Evolutionary conservation across 2,888 invertebrate species (phyloP).

Genomic region (Cheilosia pagana): DNA sequence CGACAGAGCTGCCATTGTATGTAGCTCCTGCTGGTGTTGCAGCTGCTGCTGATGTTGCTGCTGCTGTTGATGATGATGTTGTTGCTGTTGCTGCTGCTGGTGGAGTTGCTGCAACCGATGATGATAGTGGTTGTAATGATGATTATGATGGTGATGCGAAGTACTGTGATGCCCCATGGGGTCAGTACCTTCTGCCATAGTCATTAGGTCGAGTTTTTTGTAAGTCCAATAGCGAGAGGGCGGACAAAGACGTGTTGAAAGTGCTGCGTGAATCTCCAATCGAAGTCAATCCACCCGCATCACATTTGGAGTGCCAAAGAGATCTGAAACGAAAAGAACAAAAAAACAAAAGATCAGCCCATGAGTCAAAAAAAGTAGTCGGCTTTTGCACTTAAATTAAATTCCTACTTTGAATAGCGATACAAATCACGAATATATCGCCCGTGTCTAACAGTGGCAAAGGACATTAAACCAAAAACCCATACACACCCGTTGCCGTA

Average conservation of each 20-base stretch:
- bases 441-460: not conserved
- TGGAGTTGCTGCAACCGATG: conserved; percentile 77
- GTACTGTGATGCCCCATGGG: conserved; percentile 85
- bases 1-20: conserved; percentile 80
- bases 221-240: conserved; percentile 57
- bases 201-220: conserved; percentile 85
- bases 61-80: conserved; percentile 75
- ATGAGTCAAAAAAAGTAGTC: not conserved
- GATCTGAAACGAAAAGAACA: conserved; percentile 56
- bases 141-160: conserved; percentile 81
- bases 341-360: conserved; percentile 4
- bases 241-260: conserved; percentile 28
- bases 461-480: not conserved
- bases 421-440: conserved; percentile 2
- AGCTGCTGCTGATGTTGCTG: conserved; percentile 76
- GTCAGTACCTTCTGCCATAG: conserved; percentile 89
- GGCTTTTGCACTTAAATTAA: conserved; percentile 14
- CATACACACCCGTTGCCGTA: not conserved
- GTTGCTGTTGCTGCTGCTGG: conserved; percentile 76
- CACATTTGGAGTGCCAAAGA: conserved; percentile 46
- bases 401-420: conserved; percentile 29
- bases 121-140: conserved; percentile 75
- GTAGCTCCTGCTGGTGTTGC: conserved; percentile 78
- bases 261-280: conserved; percentile 7
- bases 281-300: conserved; percentile 12